Percentiles rank a stretch among this genome's conserved stretches.
Conservation (phyloP, 2,797 vertebrate species). For the Sebastes vulpes region DNA sequence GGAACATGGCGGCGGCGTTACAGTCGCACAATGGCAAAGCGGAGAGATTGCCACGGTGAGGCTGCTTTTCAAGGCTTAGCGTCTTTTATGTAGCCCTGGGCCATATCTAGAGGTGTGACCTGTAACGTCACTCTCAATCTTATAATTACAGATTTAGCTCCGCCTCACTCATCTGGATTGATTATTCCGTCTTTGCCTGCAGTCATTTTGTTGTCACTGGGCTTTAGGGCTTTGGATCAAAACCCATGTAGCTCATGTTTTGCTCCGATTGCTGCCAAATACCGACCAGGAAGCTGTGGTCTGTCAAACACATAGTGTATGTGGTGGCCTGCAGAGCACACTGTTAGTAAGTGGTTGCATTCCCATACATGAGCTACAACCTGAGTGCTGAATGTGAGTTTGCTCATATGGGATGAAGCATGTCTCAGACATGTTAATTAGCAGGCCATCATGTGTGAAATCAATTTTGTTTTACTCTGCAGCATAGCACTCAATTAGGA, state of each 20-base stretch:
- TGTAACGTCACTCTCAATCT: conserved; percentile 47
- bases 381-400: conserved; percentile 22
- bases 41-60: conserved; percentile 21
- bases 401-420: neutral
- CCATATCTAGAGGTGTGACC: conserved; percentile 54
- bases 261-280: conserved; percentile 57
- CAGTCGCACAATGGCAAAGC: conserved; percentile 54
- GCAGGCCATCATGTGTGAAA: conserved; percentile 15
- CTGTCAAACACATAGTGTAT: conserved; percentile 55
- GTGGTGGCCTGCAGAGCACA: conserved; percentile 31
- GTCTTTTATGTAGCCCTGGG: conserved; percentile 50
- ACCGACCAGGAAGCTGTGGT: conserved; percentile 72
- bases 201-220: conserved; percentile 62
- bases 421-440: conserved; percentile 19
- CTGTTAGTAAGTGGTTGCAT: conserved; percentile 40
- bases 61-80: conserved; percentile 41
- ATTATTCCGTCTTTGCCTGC: conserved; percentile 43
- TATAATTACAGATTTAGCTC: conserved; percentile 53
- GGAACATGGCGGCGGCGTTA: conserved; percentile 57
- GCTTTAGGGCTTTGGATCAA: conserved; percentile 53
- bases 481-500: neutral
- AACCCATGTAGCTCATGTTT: conserved; percentile 44
- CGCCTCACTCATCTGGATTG: conserved; percentile 32
- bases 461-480: neutral
- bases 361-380: conserved; percentile 35